These are phyloP conservation scores for Tenthredo scrophulariae DNA, from an alignment of 2,888 invertebrate genomes.

Conservation along the genomic window DNA sequence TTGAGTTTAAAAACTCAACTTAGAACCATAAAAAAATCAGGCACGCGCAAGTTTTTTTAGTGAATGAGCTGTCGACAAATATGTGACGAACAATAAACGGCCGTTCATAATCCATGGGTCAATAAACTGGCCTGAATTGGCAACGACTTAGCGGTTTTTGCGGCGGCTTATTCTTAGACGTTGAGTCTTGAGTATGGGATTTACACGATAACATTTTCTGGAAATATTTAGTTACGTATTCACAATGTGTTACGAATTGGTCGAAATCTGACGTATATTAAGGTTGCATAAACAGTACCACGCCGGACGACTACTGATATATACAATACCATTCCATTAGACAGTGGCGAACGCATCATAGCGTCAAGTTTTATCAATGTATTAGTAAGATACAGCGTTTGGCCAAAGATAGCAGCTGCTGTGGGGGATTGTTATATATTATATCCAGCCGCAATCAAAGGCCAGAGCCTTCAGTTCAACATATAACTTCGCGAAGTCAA, in stretches of 20 bases:
- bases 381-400: not conserved
- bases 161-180: not conserved
- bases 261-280: not conserved
- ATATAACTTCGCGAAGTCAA: not conserved
- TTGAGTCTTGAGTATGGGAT: not conserved
- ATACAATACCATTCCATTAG: not conserved
- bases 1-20: not conserved
- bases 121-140: not conserved
- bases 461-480: not conserved
- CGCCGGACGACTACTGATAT: not conserved
- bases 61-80: not conserved
- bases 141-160: not conserved
- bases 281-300: slow-evolving; percentile 1
- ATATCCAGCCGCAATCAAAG: not conserved
- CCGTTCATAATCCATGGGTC: not conserved
- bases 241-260: not conserved
- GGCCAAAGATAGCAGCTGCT: not conserved
- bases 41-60: not conserved
- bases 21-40: not conserved
- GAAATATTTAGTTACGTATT: not conserved
- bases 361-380: slow-evolving; percentile 20
- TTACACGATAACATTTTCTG: slow-evolving; percentile 8
- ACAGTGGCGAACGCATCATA: slow-evolving; percentile 7
- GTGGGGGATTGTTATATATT: not conserved
- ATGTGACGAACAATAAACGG: not conserved